Conservation (phyloP, 2,113 vertebrate genomes). For the Catharus minimus region DNA sequence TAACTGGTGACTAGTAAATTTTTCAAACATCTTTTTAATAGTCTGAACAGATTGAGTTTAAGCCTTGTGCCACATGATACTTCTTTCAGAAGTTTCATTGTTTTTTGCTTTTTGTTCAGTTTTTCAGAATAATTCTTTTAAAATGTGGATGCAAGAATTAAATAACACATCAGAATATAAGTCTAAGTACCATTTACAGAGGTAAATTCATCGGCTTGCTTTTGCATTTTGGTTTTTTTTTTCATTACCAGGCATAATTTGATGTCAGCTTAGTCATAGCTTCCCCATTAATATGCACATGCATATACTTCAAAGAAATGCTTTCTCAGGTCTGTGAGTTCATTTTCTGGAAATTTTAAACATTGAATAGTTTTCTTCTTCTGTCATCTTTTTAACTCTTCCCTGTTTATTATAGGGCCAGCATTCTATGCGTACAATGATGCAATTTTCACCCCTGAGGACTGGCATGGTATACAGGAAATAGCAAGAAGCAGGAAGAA, state of each 20-base stretch:
- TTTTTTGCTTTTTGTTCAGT: neutral
- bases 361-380: neutral
- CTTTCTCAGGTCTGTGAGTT: neutral
- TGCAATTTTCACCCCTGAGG: constrained; percentile 90
- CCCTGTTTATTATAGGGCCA: constrained; percentile 72
- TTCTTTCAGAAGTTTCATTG: neutral
- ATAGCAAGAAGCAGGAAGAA: constrained; percentile 96
- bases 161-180: neutral
- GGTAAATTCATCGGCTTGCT: neutral
- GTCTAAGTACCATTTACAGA: neutral
- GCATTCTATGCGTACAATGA: constrained; percentile 96
- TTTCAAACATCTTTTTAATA: neutral
- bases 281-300: neutral
- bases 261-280: neutral
- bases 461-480: constrained; percentile 98
- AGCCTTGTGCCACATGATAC: neutral
- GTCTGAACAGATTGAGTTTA: neutral
- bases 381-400: neutral
- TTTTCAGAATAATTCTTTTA: constrained; percentile 1
- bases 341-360: neutral
- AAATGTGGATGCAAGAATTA: neutral
- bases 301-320: neutral
- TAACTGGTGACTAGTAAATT: neutral
- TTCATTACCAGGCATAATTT: neutral
- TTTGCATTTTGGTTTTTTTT: neutral